Evolutionary conservation across 2,888 invertebrate genomes (phyloP).

Genomic region (Metellina segmentata): DNA sequence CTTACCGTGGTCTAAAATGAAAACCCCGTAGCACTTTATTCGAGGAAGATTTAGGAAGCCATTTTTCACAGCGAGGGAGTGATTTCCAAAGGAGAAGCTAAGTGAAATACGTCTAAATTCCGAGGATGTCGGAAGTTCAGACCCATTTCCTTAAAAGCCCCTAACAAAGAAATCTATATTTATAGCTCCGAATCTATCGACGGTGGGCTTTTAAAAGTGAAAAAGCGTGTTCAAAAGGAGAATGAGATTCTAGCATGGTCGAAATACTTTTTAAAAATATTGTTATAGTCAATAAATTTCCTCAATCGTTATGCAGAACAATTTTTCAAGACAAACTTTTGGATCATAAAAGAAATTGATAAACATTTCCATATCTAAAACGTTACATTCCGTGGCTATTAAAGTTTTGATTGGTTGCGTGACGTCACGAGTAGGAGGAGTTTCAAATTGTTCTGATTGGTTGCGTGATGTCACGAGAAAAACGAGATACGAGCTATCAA

Average conservation of each 20-base stretch:
- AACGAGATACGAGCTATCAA: no score
- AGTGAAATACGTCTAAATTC: not conserved
- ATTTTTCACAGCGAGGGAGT: not conserved
- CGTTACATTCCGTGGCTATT: no score
- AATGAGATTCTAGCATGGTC: not conserved
- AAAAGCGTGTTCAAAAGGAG: not conserved
- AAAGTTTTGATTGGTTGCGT: no score
- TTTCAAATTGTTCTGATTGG: no score
- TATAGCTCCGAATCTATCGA: not conserved
- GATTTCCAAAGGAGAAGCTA: not conserved
- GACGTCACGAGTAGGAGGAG: no score
- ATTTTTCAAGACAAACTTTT: no score
- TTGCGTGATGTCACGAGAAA: no score
- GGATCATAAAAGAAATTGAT: no score
- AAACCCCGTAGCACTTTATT: not conserved
- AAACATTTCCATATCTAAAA: no score
- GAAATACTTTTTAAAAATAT: not conserved
- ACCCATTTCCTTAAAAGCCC: not conserved
- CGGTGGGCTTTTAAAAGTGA: not conserved
- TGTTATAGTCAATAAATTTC: not conserved
- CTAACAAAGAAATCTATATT: not conserved
- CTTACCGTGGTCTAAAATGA: no score
- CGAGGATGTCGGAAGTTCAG: not conserved
- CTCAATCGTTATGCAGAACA: not conserved
- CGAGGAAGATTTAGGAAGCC: not conserved